Conservation (phyloP, 2,888 invertebrate genomes). For the Griposia aprilina region DNA sequence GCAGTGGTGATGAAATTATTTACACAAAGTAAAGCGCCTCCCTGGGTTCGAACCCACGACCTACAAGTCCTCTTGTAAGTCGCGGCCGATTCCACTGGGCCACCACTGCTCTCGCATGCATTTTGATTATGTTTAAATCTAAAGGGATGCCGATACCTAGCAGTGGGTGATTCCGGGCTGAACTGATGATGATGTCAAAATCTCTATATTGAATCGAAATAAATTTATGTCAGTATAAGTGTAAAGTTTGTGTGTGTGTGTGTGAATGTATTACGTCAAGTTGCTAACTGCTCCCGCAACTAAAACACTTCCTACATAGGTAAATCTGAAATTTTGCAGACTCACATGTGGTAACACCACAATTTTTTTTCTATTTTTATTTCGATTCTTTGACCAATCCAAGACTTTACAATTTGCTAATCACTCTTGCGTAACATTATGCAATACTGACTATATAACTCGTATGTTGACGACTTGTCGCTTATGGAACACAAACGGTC, state of each 20-base stretch:
- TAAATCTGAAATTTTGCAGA: not conserved
- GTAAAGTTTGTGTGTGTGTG: not conserved
- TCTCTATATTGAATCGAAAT: not conserved
- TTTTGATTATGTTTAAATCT: not conserved
- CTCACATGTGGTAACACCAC: conserved; percentile 2
- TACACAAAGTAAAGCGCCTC: too few species aligned
- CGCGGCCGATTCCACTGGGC: too few species aligned
- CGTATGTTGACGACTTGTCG: not conserved
- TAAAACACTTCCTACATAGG: not conserved
- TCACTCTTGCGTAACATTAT: conserved; percentile 42
- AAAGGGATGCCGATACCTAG: not conserved
- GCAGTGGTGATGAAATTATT: too few species aligned
- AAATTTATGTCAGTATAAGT: not conserved
- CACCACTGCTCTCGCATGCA: too few species aligned
- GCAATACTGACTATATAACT: conserved; percentile 10
- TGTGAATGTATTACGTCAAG: not conserved
- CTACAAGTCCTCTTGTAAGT: too few species aligned
- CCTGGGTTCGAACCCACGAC: too few species aligned
- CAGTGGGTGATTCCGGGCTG: not conserved
- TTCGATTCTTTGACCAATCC: not conserved
- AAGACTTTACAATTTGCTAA: not conserved
- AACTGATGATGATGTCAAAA: not conserved
- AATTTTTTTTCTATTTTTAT: not conserved
- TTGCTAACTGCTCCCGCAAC: conserved; percentile 2
- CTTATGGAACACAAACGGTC: not conserved